Conservation (phyloP, 2,888 invertebrate genomes). For the Lycophotia porphyrea region DNA sequence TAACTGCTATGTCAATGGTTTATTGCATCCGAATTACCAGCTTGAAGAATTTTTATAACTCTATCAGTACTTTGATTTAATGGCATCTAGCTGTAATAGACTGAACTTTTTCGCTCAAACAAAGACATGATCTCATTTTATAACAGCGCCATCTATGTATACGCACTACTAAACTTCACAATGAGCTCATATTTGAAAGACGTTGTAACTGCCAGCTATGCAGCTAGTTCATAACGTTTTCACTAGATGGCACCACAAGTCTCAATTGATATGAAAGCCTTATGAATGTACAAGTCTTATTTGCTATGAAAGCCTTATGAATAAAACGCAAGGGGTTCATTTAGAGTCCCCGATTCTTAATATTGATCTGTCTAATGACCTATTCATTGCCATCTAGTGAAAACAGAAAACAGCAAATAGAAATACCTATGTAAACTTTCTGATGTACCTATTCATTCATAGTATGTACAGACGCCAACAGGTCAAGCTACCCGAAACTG, state of each 20-base stretch:
- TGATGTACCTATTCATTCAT: not conserved
- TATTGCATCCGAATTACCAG: not conserved
- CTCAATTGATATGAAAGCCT: not conserved
- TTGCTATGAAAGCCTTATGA: not conserved
- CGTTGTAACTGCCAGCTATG: accelerated
- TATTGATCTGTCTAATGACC: no score
- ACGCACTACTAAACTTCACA: not conserved
- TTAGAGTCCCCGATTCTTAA: not conserved
- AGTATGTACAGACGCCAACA: no score
- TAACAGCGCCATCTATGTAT: conserved; percentile 33
- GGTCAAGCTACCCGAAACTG: no score
- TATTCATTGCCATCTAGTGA: no score
- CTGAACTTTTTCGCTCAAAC: not conserved
- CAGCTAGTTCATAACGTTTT: not conserved
- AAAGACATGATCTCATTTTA: accelerated
- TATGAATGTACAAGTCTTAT: not conserved
- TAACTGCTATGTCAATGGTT: not conserved
- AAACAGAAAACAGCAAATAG: not conserved
- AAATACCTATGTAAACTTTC: not conserved
- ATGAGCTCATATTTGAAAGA: no score
- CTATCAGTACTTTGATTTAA: not conserved
- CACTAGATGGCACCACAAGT: conserved; percentile 32
- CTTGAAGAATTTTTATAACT: conserved; percentile 5
- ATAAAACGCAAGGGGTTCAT: not conserved
- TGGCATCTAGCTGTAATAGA: conserved; percentile 18